Percentiles rank a stretch among this genome's conserved stretches.
phyloP scores from a whole-genome alignment of 1,140 invertebrate genomes.

The Antheraea mylitta region DNA sequence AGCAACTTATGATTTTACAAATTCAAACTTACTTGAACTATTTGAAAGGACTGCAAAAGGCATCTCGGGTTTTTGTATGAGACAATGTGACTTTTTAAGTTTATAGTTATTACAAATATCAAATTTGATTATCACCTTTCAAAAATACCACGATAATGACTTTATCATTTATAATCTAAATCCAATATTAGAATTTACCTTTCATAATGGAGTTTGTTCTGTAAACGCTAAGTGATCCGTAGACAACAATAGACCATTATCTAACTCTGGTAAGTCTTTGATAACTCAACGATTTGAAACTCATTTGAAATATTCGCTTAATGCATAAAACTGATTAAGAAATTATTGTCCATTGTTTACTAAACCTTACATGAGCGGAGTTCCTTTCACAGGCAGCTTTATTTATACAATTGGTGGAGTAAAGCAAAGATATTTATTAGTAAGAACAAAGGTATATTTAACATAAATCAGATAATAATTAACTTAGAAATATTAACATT shows the following conservation, averaged over 20 bases:
- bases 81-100: too few species aligned
- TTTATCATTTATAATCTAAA: neutral
- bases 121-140: too few species aligned
- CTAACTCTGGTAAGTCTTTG: neutral
- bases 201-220: neutral
- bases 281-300: neutral
- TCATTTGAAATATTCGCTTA: slow-evolving; percentile 1
- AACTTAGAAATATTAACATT: too few species aligned
- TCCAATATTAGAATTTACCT: neutral
- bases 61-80: too few species aligned
- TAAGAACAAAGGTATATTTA: too few species aligned
- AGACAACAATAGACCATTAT: slow-evolving; percentile 3
- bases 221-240: neutral
- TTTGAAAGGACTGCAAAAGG: too few species aligned
- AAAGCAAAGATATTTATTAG: too few species aligned
- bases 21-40: too few species aligned
- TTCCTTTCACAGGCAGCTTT: neutral
- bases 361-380: neutral
- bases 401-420: neutral
- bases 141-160: neutral
- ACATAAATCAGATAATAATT: too few species aligned
- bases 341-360: neutral
- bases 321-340: slow-evolving; percentile 4
- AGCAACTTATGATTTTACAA: too few species aligned
- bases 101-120: too few species aligned